Base-by-base conservation (phyloP, 2,888 invertebrate genomes). In the Atrina japonica region DNA sequence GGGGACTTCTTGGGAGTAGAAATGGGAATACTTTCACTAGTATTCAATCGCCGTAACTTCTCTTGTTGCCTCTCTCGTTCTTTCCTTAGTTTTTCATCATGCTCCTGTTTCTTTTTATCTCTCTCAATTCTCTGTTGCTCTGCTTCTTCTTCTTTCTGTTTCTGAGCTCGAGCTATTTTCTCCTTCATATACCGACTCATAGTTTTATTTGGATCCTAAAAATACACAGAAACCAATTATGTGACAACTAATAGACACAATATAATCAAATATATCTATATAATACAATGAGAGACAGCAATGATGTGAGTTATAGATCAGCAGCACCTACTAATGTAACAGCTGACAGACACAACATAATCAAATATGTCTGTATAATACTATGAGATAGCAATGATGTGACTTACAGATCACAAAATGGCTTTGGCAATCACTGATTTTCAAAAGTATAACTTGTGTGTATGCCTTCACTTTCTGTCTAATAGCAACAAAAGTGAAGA, bases 11-110 rank as follows among this genome's bases (percentile, higher is more conserved):
- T 80, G 58, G 81, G 68, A 63, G 83, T 75, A 50, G 79, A 72
- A 21, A 74, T 63, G 16, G 74, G 47, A 68, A 85, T 69, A 73
- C 83, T 83, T 53, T 84, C 85, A 49, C 81, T 83, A 43, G 82
- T 84, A 67, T 83, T 83, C 41, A 85, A 68, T 18, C 82, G 77
- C 52, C 78, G 73, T 18, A 85, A 71, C 52, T 85, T 86, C 73
- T 86, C 83, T 64, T 84, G 84, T 68, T 85, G 83, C 64, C 83
- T 68, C 72, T 86, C 86, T 25, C 82, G 61, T 70, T 86, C 85
- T 65, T 82, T 81, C 64, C 77, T 75, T 59, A 82, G 30, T 73
- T 82, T 79, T 55, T 82, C 82, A 47, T 84, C 83, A 59, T 82
- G 80, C 67, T 84, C 83, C 59, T 84, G 79, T 60, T 77, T 78